Evolutionary conservation across 2,888 invertebrate species (phyloP), one percentile per base, ranked within the genome.

Genomic region (Nemotelus pantherinus): DNA sequence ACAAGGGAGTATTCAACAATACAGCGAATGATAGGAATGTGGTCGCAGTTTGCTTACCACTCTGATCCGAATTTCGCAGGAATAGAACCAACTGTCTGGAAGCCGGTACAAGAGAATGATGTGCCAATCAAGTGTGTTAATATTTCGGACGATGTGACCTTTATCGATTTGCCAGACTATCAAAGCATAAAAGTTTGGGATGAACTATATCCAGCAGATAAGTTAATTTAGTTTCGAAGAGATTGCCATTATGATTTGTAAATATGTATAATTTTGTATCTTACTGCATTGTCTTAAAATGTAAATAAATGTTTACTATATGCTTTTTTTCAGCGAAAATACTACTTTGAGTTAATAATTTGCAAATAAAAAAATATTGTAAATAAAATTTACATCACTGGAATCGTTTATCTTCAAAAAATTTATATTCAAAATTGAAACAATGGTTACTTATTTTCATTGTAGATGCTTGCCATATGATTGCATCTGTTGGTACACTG

Each of bases 91-190:
- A 77, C 0, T 1, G 81, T 81, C 1, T 86, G 86, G 86, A 77
- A 81, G 77, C 84, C 86, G 58, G 81, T 85, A 47, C 79, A 82
- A 10, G 82, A 81, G 41, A 80, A 81, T 72, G 81, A 82, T 75
- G 80, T 78, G 77, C 81, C 83, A 25, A 84, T 86, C 79, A 85
- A 85, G 81, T 87, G 87, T 79, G 80, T 87, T 72, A 87, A 87
- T 80, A 87, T 87, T 80, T 84, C 85, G 50, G 83, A 86, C 79
- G 84, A 86, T 71, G 82, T 86, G 80, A 83, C 83, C 76, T 85
- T 86, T 82, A 85, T 86, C 80, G 85, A 86, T 80, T 83, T 87
- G 80, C 87, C 87, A 5, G 87, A 87, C 81, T 82, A 84, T 55
- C 83, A 85, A 50, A 85, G 86, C 80, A 80, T 87, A 9, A 81